Conservation (phyloP, 2,888 invertebrate species). For the Pristionchus exspectatus region DNA sequence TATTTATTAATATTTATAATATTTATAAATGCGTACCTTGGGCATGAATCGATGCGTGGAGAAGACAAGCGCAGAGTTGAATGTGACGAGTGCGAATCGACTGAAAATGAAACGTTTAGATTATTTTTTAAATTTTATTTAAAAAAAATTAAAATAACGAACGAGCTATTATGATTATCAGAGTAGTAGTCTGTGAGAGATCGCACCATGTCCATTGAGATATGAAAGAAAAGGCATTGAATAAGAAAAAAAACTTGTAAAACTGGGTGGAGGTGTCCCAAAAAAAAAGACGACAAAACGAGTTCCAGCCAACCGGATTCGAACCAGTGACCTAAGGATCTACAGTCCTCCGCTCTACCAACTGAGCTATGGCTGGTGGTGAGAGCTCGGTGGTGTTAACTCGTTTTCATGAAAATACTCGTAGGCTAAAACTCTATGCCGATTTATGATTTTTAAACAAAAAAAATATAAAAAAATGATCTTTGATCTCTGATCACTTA, state of each 20-base stretch:
- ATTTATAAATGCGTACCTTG: background rate
- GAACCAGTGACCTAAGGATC: slow-evolving; percentile 55
- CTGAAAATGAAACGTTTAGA: background rate
- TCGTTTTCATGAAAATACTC: no score
- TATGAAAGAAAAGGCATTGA: background rate
- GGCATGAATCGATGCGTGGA: slow-evolving; percentile 52
- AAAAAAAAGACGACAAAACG: slow-evolving; percentile 13
- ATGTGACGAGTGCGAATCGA: slow-evolving; percentile 53
- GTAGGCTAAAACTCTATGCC: no score
- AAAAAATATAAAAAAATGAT: no score
- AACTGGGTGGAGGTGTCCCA: background rate
- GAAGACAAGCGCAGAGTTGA: slow-evolving; percentile 51
- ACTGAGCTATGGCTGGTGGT: slow-evolving; percentile 58
- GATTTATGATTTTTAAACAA: no score
- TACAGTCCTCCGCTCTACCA: slow-evolving; percentile 61
- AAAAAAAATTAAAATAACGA: background rate
- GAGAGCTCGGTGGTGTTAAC: no score
- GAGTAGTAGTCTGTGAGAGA: slow-evolving; percentile 22
- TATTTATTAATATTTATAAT: background rate
- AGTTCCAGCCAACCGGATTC: slow-evolving; percentile 52
- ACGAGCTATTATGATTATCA: slow-evolving; percentile 36
- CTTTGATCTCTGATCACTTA: background rate
- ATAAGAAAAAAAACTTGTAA: no score
- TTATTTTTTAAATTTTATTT: background rate
- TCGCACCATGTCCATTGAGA: slow-evolving; percentile 52